These are phyloP conservation scores for Anneissia japonica DNA, from an alignment of 35 echinoderm and acorn worm species.

Conservation along the genomic window DNA sequence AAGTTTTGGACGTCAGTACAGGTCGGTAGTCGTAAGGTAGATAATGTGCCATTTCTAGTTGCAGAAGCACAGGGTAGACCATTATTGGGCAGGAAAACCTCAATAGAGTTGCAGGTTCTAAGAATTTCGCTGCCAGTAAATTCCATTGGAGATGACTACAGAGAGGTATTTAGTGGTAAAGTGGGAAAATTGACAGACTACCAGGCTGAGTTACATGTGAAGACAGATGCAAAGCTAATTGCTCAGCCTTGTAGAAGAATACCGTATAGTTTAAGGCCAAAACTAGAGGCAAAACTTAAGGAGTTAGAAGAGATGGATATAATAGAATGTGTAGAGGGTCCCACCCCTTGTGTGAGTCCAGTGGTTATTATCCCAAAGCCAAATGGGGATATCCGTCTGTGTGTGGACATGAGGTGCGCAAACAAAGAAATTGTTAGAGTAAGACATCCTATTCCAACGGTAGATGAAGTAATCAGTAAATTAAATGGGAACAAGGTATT, in stretches of 20 bases:
- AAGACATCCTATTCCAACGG: conserved; percentile 10
- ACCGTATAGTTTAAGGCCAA: not conserved
- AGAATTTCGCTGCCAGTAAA: no score
- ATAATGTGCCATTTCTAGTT: no score
- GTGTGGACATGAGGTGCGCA: conserved; percentile 16
- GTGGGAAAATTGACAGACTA: no score
- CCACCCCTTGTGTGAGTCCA: conserved; percentile 20
- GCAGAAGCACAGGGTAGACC: no score
- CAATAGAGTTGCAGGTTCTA: no score
- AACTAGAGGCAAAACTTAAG: not conserved
- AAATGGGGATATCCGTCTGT: conserved; percentile 19
- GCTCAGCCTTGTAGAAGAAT: no score
- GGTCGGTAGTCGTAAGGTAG: no score
- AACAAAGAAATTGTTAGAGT: not conserved
- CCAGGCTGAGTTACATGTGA: no score
- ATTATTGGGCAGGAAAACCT: no score
- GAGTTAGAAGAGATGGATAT: not conserved
- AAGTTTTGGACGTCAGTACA: no score
- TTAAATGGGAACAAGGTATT: conserved; percentile 7
- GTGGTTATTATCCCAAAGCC: conserved; percentile 28
- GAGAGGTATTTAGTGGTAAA: not conserved
- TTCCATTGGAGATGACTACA: no score
- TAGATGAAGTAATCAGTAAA: conserved; percentile 1
- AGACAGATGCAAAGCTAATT: no score
- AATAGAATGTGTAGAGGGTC: conserved; percentile 1